Conservation (phyloP, 2,888 invertebrate genomes). For the Pocota personata region DNA sequence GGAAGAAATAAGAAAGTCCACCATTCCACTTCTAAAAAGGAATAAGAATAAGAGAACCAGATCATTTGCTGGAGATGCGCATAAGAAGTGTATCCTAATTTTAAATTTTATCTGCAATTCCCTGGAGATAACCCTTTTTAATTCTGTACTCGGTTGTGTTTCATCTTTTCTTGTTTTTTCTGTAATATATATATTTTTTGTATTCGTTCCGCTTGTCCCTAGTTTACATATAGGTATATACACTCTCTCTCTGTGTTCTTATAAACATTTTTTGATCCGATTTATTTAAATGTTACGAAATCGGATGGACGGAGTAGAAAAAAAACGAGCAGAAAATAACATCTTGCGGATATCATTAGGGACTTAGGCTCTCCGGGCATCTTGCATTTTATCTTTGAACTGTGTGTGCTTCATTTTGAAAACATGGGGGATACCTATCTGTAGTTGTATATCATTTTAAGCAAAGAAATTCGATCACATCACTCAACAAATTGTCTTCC, state of each 20-base stretch:
- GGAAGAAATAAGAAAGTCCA: not conserved
- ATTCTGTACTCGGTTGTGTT: constrained; percentile 40
- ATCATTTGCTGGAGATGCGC: constrained; percentile 10
- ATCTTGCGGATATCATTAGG: constrained; percentile 28
- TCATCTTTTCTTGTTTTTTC: constrained; percentile 34
- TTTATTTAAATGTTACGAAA: constrained; percentile 57
- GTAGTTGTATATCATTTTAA: constrained; percentile 26
- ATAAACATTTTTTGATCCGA: constrained; percentile 60
- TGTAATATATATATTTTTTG: not conserved
- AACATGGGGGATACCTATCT: constrained; percentile 22
- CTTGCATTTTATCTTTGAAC: constrained; percentile 50
- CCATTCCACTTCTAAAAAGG: not conserved
- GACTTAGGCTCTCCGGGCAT: constrained; percentile 47
- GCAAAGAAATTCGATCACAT: constrained; percentile 28
- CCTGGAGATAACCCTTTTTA: constrained; percentile 66
- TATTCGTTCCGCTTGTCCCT: constrained; percentile 1
- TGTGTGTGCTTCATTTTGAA: not conserved
- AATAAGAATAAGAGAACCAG: not conserved
- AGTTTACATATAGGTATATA: constrained; percentile 7
- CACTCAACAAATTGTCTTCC: constrained; percentile 43
- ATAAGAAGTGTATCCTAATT: constrained; percentile 47
- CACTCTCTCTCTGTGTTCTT: constrained; percentile 13
- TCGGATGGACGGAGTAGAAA: constrained; percentile 4
- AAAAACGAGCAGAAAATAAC: constrained; percentile 16
- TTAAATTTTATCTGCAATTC: constrained; percentile 66